Evolutionary conservation across 1,140 invertebrate genomes (phyloP).

Genomic region (Diachasma alloeum): DNA sequence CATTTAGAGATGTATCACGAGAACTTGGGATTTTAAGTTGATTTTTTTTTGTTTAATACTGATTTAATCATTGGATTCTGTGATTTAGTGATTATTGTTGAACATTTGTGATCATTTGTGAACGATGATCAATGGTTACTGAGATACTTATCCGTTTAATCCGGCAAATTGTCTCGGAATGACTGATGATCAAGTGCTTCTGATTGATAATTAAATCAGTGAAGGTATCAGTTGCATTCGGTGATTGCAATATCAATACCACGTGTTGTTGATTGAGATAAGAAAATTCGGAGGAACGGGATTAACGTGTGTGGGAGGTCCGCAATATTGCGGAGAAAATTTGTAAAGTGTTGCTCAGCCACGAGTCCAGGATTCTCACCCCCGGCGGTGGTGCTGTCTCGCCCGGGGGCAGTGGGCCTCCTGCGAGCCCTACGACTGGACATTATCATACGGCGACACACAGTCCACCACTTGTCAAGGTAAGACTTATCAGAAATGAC

Average conservation of each 20-base stretch:
- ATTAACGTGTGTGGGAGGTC: conserved; percentile 36
- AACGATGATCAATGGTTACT: no score
- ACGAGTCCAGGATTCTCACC: conserved; percentile 65
- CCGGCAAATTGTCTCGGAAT: no score
- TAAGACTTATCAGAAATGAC: conserved; percentile 24
- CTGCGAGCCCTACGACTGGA: conserved; percentile 58
- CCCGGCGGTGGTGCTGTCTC: conserved; percentile 59
- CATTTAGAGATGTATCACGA: not conserved
- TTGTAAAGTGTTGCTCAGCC: conserved; percentile 63
- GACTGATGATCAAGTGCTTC: no score
- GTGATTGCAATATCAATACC: not conserved
- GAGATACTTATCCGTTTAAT: no score
- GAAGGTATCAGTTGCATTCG: no score
- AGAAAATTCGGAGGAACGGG: no score
- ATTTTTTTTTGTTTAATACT: not conserved
- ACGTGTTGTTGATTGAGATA: not conserved
- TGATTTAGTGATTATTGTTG: no score
- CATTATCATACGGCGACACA: conserved; percentile 54
- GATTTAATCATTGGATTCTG: not conserved
- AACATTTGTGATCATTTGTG: no score
- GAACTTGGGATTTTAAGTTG: not conserved
- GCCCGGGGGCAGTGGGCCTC: conserved; percentile 61
- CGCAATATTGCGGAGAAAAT: conserved; percentile 53
- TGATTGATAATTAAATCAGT: no score
- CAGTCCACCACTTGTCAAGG: conserved; percentile 62